phyloP scores from a whole-genome alignment of 2,113 vertebrate genomes.

The Numida meleagris region DNA sequence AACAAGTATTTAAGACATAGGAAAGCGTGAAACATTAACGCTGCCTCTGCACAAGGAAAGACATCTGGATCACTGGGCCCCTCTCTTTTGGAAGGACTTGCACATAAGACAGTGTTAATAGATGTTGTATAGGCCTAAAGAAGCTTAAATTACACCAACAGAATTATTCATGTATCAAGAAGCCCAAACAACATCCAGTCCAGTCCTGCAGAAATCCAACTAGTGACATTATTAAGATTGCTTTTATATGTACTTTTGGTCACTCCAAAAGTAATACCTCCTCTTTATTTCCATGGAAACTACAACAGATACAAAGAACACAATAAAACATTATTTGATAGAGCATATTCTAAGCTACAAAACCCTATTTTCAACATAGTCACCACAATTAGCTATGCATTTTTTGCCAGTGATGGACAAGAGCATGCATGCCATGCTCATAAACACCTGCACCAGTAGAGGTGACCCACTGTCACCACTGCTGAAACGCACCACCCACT shows the following conservation, averaged over 20 bases:
- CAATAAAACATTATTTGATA: no score
- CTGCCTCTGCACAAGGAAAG: neutral
- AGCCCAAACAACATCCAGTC: neutral
- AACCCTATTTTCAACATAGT: no score
- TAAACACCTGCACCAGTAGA: no score
- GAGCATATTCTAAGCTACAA: no score
- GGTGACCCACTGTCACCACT: no score
- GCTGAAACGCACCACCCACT: no score
- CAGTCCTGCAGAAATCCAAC: neutral
- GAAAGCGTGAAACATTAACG: neutral
- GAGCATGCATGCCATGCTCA: no score
- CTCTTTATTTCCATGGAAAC: no score
- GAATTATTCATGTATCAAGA: neutral
- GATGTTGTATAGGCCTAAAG: neutral
- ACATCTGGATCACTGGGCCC: neutral
- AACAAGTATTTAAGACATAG: neutral
- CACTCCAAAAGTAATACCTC: no score
- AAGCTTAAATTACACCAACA: neutral
- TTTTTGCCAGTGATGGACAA: no score
- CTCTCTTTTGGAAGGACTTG: neutral
- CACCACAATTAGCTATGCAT: no score
- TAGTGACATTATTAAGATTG: neutral
- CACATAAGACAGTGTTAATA: neutral
- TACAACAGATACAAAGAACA: no score
- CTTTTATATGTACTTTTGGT: neutral